Conservation (phyloP, 2,888 invertebrate species). For the Saturnia pavonia region DNA sequence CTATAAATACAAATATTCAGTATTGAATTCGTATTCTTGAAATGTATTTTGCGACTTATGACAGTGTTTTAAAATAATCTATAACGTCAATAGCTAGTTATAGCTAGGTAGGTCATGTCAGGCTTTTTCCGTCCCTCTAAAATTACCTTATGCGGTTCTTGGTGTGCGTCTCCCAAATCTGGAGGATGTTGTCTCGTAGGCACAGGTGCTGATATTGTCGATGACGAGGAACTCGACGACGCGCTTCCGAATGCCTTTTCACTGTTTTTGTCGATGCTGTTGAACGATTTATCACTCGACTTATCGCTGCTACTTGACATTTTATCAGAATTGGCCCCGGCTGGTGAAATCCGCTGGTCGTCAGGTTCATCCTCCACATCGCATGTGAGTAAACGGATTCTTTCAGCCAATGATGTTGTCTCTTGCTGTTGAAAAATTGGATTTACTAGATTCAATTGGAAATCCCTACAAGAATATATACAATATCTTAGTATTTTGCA, state of each 20-base stretch:
- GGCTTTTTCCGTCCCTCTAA: background rate
- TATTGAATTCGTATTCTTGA: too few relatives aligned
- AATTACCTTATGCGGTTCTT: constrained; percentile 65
- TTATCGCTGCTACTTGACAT: constrained; percentile 80
- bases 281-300: constrained; percentile 67
- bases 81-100: too few relatives aligned
- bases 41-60: too few relatives aligned
- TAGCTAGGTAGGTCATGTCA: too few relatives aligned
- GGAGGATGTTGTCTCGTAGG: constrained; percentile 65
- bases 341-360: constrained; percentile 83
- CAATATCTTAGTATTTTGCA: too few relatives aligned
- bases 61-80: too few relatives aligned
- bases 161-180: constrained; percentile 69
- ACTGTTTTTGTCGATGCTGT: constrained; percentile 82
- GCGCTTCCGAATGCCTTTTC: constrained; percentile 81
- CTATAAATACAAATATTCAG: too few relatives aligned
- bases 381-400: constrained; percentile 92
- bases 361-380: constrained; percentile 88
- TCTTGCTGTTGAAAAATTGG: constrained; percentile 60
- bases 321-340: constrained; percentile 84
- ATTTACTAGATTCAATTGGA: background rate
- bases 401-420: constrained; percentile 91
- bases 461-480: background rate
- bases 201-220: constrained; percentile 60
- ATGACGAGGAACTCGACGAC: constrained; percentile 73